These are phyloP conservation scores for Alcis repandata DNA, from an alignment of 2,888 invertebrate species.

Conservation along the genomic window DNA sequence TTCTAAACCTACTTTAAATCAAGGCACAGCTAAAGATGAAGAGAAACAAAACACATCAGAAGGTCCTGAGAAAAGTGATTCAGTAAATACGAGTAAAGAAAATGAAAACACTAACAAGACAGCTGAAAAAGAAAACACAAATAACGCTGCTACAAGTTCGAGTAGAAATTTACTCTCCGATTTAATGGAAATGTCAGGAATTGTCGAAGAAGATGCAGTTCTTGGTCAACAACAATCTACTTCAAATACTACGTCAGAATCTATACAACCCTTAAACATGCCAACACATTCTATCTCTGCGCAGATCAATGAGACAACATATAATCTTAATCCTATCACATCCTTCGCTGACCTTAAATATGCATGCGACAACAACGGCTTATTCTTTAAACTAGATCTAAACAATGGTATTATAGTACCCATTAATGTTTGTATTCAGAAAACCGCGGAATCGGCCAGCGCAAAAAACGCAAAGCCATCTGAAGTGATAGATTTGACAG, in stretches of 20 bases:
- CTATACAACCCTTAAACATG: too few relatives aligned
- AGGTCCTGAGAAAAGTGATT: slow-evolving; percentile 2
- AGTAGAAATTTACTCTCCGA: slow-evolving; percentile 74
- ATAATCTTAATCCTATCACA: slow-evolving; percentile 59
- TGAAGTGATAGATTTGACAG: slow-evolving; percentile 70
- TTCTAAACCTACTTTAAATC: background rate
- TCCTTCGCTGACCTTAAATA: slow-evolving; percentile 70
- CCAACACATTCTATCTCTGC: slow-evolving; percentile 24
- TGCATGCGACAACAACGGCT: slow-evolving; percentile 61
- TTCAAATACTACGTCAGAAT: background rate
- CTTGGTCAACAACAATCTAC: slow-evolving; percentile 39
- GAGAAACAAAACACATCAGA: background rate
- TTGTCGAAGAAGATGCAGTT: slow-evolving; percentile 68
- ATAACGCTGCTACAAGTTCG: slow-evolving; percentile 19
- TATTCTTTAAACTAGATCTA: slow-evolving; percentile 74
- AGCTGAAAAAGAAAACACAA: slow-evolving; percentile 2
- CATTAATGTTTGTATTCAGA: slow-evolving; percentile 72
- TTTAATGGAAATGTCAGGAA: slow-evolving; percentile 83
- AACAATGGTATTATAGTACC: slow-evolving; percentile 62
- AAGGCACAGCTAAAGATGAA: background rate
- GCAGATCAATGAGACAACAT: slow-evolving; percentile 20
- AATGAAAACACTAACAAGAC: background rate
- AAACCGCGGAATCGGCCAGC: slow-evolving; percentile 25
- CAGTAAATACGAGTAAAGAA: background rate
- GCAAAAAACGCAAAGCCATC: slow-evolving; percentile 11